phyloP scores from a whole-genome alignment of 1,140 invertebrate species.

The Cardiocondyla obscurior region DNA sequence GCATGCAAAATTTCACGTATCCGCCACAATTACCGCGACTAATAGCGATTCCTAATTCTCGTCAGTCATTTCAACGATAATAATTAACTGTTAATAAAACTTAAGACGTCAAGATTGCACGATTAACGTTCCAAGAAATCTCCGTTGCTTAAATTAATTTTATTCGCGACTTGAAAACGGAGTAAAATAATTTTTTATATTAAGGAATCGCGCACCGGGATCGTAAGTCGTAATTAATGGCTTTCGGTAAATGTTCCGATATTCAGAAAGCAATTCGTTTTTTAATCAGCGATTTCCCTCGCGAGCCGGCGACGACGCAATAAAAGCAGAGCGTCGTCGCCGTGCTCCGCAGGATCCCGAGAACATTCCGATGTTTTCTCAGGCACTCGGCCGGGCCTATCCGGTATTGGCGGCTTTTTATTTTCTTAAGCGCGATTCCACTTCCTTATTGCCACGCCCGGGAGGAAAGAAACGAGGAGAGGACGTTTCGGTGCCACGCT shows the following conservation, averaged over 20 bases:
- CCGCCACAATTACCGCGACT: background rate
- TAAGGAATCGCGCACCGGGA: background rate
- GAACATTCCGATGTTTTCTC: conserved; percentile 77
- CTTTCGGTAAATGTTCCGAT: background rate
- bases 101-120: background rate
- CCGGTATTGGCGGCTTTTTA: conserved; percentile 80
- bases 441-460: conserved; percentile 81
- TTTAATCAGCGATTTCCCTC: background rate
- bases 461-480: conserved; percentile 55
- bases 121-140: too few relatives aligned
- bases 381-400: conserved; percentile 72
- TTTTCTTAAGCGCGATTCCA: conserved; percentile 82
- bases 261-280: background rate
- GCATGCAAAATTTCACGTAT: background rate
- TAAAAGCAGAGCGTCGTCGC: background rate
- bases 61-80: background rate
- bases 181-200: background rate
- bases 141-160: too few relatives aligned
- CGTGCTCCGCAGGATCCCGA: conserved; percentile 55
- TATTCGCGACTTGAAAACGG: too few relatives aligned
- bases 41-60: background rate
- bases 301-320: background rate
- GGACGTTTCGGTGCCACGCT: conserved; percentile 80
- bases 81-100: background rate
- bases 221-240: background rate